These are phyloP conservation scores for Phalacrocorax carbo DNA, from an alignment of 2,113 vertebrate species.

Conservation along the genomic window DNA sequence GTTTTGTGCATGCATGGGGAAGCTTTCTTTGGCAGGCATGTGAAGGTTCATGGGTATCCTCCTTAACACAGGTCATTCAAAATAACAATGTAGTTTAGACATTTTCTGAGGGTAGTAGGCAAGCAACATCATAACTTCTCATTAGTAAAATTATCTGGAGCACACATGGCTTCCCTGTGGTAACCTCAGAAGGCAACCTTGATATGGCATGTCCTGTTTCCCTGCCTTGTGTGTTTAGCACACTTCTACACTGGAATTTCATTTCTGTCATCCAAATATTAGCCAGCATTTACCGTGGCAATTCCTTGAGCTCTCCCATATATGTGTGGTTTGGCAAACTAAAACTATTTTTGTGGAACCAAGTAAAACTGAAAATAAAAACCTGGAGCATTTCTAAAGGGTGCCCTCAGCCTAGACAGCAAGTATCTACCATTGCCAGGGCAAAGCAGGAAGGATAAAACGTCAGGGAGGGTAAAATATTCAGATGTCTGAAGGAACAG, in stretches of 20 bases:
- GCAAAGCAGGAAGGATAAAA: not conserved
- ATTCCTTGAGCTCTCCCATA: not conserved
- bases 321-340: not conserved
- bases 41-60: not conserved
- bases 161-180: not conserved
- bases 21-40: not conserved
- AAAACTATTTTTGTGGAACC: not conserved
- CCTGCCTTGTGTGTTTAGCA: not conserved
- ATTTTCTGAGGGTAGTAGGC: not conserved
- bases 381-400: not conserved
- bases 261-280: not conserved
- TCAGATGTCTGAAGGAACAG: not conserved
- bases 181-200: not conserved
- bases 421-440: not conserved
- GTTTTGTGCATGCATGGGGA: not conserved
- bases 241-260: not conserved
- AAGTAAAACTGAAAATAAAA: not conserved
- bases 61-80: not conserved
- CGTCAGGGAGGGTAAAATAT: not conserved
- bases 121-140: not conserved
- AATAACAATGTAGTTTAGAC: not conserved
- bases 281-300: not conserved
- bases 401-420: not conserved
- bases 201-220: not conserved
- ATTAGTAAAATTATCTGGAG: not conserved